phyloP scores from a whole-genome alignment of 1,140 invertebrate genomes.

The Drosophila elegans region DNA sequence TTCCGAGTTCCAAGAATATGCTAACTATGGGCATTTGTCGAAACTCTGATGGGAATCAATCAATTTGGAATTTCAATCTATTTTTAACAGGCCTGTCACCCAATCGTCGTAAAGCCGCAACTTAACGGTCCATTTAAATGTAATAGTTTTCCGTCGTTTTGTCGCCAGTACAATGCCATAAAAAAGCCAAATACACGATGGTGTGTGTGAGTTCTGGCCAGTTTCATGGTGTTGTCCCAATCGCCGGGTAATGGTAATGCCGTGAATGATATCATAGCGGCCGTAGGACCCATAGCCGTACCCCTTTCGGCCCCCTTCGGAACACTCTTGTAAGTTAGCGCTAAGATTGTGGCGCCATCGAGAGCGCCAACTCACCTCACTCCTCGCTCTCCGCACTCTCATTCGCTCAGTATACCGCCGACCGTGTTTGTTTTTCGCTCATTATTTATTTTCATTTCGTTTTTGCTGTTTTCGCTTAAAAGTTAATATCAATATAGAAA shows the following conservation, averaged over 20 bases:
- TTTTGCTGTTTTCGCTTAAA: conserved; percentile 83
- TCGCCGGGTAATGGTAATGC: conserved; percentile 37
- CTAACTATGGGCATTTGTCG: conserved; percentile 7
- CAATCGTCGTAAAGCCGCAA: conserved; percentile 44
- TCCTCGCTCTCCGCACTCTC: conserved; percentile 24
- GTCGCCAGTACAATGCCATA: conserved; percentile 59
- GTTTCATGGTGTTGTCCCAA: conserved; percentile 46
- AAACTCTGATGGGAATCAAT: conserved; percentile 19
- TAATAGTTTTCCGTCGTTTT: conserved; percentile 61
- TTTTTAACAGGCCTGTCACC: conserved; percentile 55
- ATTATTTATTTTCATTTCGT: conserved; percentile 82
- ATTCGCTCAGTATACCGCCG: conserved; percentile 21
- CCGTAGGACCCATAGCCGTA: conserved; percentile 16
- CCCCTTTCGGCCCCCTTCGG: conserved; percentile 21
- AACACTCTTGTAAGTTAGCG: conserved; percentile 70
- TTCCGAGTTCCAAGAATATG: conserved; percentile 3
- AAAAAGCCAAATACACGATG: conserved; percentile 46
- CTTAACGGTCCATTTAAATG: conserved; percentile 53
- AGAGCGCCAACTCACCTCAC: conserved; percentile 50
- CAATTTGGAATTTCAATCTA: conserved; percentile 41
- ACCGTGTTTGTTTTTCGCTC: conserved; percentile 81
- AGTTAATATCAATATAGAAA: conserved; percentile 84
- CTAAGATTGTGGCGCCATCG: conserved; percentile 63
- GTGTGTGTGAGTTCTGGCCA: conserved; percentile 47
- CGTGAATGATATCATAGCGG: conserved; percentile 73